These are phyloP conservation scores for Drosophila anceps DNA, from an alignment of 2,888 invertebrate genomes.

Conservation along the genomic window DNA sequence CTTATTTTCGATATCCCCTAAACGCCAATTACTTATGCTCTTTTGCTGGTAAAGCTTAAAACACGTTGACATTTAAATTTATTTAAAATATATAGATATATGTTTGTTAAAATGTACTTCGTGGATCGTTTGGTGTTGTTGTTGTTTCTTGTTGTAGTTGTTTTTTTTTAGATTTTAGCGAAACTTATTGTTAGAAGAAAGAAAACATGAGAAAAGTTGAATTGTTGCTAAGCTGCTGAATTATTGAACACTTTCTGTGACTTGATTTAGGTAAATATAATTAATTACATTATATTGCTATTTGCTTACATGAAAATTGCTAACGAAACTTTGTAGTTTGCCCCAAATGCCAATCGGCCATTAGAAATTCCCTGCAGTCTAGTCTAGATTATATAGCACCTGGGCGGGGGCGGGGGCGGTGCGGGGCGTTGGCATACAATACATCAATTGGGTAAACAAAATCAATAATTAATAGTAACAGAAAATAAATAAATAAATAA, in stretches of 20 bases:
- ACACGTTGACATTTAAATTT: slow-evolving; percentile 26
- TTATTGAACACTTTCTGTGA: slow-evolving; percentile 75
- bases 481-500: slow-evolving; percentile 17
- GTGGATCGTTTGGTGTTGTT: slow-evolving; percentile 42
- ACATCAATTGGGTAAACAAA: slow-evolving; percentile 5
- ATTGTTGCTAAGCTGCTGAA: slow-evolving; percentile 35
- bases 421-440: slow-evolving; percentile 30
- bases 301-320: slow-evolving; percentile 31
- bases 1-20: slow-evolving; percentile 31
- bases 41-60: slow-evolving; percentile 40
- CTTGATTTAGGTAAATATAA: slow-evolving; percentile 51
- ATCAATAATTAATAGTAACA: neutral
- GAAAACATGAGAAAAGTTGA: slow-evolving; percentile 4
- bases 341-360: slow-evolving; percentile 17
- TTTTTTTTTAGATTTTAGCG: slow-evolving; percentile 14
- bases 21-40: slow-evolving; percentile 23
- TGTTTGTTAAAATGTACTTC: slow-evolving; percentile 16
- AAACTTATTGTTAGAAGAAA: slow-evolving; percentile 15
- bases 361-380: slow-evolving; percentile 20
- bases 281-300: slow-evolving; percentile 22
- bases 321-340: slow-evolving; percentile 30
- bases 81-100: slow-evolving; percentile 17
- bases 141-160: slow-evolving; percentile 5
- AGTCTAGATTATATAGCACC: slow-evolving; percentile 61
- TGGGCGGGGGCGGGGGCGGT: slow-evolving; percentile 49